phyloP scores from a whole-genome alignment of 2,113 vertebrate genomes.

The Halichoerus grypus region DNA sequence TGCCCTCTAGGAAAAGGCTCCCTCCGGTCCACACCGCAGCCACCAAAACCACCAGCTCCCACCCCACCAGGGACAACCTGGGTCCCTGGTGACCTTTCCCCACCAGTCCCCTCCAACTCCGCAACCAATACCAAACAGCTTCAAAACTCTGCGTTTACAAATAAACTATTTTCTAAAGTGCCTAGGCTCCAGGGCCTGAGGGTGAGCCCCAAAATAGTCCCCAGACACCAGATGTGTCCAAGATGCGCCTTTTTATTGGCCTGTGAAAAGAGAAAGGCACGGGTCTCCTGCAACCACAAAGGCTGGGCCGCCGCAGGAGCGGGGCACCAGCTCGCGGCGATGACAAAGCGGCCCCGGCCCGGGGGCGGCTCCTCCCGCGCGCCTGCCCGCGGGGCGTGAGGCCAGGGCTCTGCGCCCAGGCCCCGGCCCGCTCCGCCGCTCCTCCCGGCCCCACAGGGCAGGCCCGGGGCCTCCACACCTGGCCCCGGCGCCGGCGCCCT shows the following conservation, averaged over 20 bases:
- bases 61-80: too few species aligned
- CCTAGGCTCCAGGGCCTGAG: background rate
- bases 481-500: slow-evolving; percentile 30
- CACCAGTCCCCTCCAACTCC: background rate
- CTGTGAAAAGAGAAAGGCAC: background rate
- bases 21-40: background rate
- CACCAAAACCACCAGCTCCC: background rate
- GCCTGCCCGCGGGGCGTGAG: background rate
- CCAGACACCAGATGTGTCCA: background rate
- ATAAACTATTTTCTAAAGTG: background rate
- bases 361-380: background rate
- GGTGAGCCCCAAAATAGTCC: slow-evolving; percentile 45
- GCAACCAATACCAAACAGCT: fast-evolving
- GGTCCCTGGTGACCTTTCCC: background rate
- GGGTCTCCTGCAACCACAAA: background rate
- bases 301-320: background rate
- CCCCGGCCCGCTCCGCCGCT: background rate
- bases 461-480: slow-evolving; percentile 38
- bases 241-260: slow-evolving; percentile 31
- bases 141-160: background rate
- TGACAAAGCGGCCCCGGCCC: background rate
- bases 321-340: background rate
- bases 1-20: background rate
- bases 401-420: background rate
- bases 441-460: background rate